Evolutionary conservation across 2,113 vertebrate genomes (phyloP).

Genomic region (Spea multiplicata): DNA sequence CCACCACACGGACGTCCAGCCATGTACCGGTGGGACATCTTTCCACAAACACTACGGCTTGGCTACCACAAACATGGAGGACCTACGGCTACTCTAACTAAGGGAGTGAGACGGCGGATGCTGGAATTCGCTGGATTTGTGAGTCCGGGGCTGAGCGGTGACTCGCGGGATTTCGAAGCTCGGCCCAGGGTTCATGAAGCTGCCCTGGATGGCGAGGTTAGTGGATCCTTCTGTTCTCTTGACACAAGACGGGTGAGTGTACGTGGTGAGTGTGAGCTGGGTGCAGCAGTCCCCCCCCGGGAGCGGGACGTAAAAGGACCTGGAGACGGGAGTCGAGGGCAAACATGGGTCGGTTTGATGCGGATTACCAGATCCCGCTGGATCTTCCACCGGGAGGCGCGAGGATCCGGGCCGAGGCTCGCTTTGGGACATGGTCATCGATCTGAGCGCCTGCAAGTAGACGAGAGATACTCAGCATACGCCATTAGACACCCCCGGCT

Average conservation of each 20-base stretch:
- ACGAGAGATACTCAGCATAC: background rate
- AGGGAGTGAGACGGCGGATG: background rate
- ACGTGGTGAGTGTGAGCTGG: conserved; percentile 17
- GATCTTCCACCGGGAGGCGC: conserved; percentile 91
- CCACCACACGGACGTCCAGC: too few relatives aligned
- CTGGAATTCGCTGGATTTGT: background rate
- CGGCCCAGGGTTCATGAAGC: background rate
- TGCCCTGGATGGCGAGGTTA: background rate
- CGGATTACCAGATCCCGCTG: conserved; percentile 89
- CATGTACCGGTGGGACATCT: background rate
- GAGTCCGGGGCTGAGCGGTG: background rate
- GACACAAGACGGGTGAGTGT: conserved; percentile 12
- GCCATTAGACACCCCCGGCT: too few relatives aligned
- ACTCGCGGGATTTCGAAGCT: background rate
- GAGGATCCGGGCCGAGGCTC: conserved; percentile 88
- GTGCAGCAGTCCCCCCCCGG: conserved; percentile 16
- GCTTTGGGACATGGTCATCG: conserved; percentile 91
- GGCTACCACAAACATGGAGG: background rate
- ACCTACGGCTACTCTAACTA: background rate
- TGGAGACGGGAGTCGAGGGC: background rate
- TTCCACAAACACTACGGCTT: background rate
- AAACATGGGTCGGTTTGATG: conserved; percentile 49
- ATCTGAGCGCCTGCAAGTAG: conserved; percentile 81
- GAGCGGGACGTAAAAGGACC: conserved; percentile 16
- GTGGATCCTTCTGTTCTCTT: conserved; percentile 8